A percentile compares a stretch with the other conserved stretches of the same genome.
phyloP scores from a whole-genome alignment of 2,113 vertebrate genomes.

The Ophiodon elongatus region DNA sequence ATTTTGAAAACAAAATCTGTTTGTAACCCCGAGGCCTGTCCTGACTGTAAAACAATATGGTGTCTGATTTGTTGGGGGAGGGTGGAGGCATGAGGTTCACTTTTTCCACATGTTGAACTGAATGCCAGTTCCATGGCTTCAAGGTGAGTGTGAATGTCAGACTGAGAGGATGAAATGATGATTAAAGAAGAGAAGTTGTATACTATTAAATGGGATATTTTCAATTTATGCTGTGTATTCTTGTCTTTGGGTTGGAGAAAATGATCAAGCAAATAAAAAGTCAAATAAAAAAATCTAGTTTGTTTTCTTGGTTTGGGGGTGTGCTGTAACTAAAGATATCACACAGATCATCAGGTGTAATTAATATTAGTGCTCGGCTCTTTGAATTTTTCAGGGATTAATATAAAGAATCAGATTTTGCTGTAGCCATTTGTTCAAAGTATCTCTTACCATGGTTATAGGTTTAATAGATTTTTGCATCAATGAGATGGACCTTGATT shows the following conservation, averaged over 20 bases:
- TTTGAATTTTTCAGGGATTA: neutral
- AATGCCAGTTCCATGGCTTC: conserved; percentile 74
- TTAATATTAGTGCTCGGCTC: neutral
- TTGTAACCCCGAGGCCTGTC: conserved; percentile 53
- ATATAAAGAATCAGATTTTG: neutral
- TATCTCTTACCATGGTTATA: neutral
- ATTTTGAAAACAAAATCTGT: conserved; percentile 69
- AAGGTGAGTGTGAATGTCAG: conserved; percentile 81
- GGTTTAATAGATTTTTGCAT: neutral
- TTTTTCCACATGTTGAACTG: conserved; percentile 73
- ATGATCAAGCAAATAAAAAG: conserved; percentile 92
- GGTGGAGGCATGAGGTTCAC: conserved; percentile 48
- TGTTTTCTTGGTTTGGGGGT: conserved; percentile 45
- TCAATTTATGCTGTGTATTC: conserved; percentile 97
- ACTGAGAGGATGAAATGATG: conserved; percentile 80
- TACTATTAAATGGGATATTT: conserved; percentile 97
- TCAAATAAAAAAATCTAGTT: conserved; percentile 72
- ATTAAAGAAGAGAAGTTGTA: conserved; percentile 88
- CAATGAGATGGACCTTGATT: neutral
- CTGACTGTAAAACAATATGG: conserved; percentile 61
- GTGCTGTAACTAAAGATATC: neutral
- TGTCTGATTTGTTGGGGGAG: conserved; percentile 51
- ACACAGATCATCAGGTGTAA: neutral
- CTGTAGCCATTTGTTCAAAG: neutral
- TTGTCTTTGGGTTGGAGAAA: conserved; percentile 98